Conservation (phyloP, 1,140 invertebrate species). For the Heliothis virescens region DNA sequence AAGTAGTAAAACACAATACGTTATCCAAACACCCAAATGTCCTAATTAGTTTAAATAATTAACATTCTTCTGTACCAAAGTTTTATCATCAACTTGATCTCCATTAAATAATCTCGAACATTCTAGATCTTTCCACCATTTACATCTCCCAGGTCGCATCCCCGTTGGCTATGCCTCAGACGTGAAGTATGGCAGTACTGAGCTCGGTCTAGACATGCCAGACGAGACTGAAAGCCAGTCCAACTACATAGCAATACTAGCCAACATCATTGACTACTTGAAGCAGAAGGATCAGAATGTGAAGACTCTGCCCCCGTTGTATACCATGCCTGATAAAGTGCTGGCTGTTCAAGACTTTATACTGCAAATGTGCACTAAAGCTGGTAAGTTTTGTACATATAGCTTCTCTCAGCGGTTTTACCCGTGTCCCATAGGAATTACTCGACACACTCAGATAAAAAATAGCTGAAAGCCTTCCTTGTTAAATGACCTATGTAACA, state of each 20-base stretch:
- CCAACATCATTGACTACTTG: conserved; percentile 75
- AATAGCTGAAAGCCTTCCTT: too few relatives aligned
- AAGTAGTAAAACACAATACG: too few relatives aligned
- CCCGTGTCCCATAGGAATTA: too few relatives aligned
- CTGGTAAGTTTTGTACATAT: conserved; percentile 47
- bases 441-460: too few relatives aligned
- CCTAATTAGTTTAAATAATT: too few relatives aligned
- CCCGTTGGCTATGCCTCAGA: conserved; percentile 85
- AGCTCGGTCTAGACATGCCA: conserved; percentile 84
- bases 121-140: neutral
- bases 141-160: conserved; percentile 68
- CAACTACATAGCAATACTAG: conserved; percentile 74
- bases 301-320: conserved; percentile 81
- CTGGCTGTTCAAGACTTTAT: conserved; percentile 75
- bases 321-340: conserved; percentile 80
- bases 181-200: conserved; percentile 79
- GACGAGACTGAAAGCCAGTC: conserved; percentile 62
- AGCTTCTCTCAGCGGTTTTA: too few relatives aligned
- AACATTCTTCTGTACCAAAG: too few relatives aligned
- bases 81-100: too few relatives aligned
- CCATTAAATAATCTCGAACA: too few relatives aligned
- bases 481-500: too few relatives aligned
- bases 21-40: too few relatives aligned
- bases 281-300: conserved; percentile 69
- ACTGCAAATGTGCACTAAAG: conserved; percentile 67